Conservation (phyloP, 2,113 vertebrate species). For the Galeopterus variegatus region DNA sequence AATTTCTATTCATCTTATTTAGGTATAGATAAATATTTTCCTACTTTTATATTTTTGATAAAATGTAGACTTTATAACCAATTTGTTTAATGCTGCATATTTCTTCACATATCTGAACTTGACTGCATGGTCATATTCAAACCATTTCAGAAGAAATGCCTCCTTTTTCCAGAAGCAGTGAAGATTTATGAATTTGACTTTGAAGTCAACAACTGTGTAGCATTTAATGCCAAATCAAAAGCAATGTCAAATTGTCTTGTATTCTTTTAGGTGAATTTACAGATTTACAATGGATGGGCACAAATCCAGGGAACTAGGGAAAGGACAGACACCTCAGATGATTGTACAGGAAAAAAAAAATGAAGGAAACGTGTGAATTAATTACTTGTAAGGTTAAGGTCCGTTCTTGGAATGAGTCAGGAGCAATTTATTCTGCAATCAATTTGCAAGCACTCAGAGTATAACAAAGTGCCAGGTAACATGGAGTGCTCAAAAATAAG, state of each 20-base stretch:
- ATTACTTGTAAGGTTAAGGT: slow-evolving; percentile 73
- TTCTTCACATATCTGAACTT: neutral
- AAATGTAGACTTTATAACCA: neutral
- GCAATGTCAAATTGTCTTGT: slow-evolving; percentile 75
- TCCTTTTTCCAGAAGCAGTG: slow-evolving; percentile 30
- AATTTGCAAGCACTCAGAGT: slow-evolving; percentile 46
- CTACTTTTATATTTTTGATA: neutral
- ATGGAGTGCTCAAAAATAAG: slow-evolving; percentile 27
- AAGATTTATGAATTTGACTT: slow-evolving; percentile 78
- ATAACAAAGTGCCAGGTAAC: slow-evolving; percentile 61
- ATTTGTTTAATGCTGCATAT: neutral
- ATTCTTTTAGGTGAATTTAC: slow-evolving; percentile 76
- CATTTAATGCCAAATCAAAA: slow-evolving; percentile 74
- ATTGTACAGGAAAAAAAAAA: slow-evolving; percentile 43
- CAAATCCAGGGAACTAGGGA: slow-evolving; percentile 39
- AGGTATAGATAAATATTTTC: neutral
- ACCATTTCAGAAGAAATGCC: slow-evolving; percentile 10
- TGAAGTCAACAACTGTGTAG: slow-evolving; percentile 71
- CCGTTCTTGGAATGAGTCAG: slow-evolving; percentile 63
- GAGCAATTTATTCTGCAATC: slow-evolving; percentile 73
- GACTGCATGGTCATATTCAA: neutral
- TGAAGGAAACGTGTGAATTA: slow-evolving; percentile 76
- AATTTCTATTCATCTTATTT: slow-evolving; percentile 9
- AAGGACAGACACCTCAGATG: slow-evolving; percentile 61
- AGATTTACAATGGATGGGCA: slow-evolving; percentile 72